phyloP scores from a whole-genome alignment of 2,113 vertebrate species.

The Psittacula cyanocephala region DNA sequence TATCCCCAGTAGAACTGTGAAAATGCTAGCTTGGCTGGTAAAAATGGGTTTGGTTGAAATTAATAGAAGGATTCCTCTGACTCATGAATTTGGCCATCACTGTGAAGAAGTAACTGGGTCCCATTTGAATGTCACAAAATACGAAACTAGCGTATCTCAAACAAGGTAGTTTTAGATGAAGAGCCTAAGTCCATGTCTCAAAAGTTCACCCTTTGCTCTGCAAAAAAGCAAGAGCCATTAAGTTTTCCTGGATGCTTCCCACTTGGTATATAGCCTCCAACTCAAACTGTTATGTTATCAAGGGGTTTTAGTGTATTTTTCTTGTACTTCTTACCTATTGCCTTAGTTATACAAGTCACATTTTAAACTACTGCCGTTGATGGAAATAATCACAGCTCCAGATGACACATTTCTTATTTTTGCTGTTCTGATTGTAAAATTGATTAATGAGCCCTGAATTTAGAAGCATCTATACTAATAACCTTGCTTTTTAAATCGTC shows the following conservation, averaged over 20 bases:
- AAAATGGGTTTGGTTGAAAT: neutral
- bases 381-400: slow-evolving; percentile 30
- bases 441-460: slow-evolving; percentile 50
- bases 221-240: neutral
- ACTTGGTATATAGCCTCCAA: neutral
- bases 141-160: neutral
- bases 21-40: neutral
- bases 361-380: neutral
- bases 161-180: neutral
- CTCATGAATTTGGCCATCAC: neutral
- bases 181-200: neutral
- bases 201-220: slow-evolving; percentile 1
- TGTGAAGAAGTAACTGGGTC: neutral
- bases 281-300: neutral
- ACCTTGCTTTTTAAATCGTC: neutral
- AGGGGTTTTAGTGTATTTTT: neutral
- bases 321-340: neutral
- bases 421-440: slow-evolving; percentile 42
- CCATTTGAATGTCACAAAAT: neutral
- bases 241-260: neutral
- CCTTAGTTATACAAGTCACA: neutral
- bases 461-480: slow-evolving; percentile 17
- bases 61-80: neutral
- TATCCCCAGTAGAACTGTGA: neutral
- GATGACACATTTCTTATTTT: slow-evolving; percentile 12